Evolutionary conservation across 2,888 invertebrate species (phyloP), one percentile per base, ranked within the genome.

Genomic region (Melitaea athalia): DNA sequence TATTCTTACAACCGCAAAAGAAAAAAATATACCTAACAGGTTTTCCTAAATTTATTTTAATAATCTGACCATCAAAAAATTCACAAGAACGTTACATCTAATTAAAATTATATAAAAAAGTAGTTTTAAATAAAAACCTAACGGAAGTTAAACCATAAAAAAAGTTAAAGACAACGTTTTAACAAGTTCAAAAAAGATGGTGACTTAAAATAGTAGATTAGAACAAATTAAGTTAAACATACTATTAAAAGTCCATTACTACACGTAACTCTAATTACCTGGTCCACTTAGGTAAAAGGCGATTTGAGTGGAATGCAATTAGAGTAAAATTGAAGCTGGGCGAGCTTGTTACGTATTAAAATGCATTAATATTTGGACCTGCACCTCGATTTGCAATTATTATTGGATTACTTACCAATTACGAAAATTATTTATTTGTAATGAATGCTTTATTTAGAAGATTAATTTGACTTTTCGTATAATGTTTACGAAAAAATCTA

Each of bases 301-400:
- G 33, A 70, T 57, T 67, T 64, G 42, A 50, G n/a, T 59, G 67
- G 67, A 70, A 70, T 64, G 67, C 64, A 59, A 59, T 67, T 64
- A 67, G 24, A 47, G 42, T 43, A 15, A 64, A 68, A 49, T 15
- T 33, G n/a, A 59, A 12, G 45, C 14, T 15, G 11, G 31, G n/a
- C 15, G n/a, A 24, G n/a, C 24, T 43, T 45, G 15, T 42, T 15
- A 42, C 57, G 11, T 42, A 14, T 52, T 52, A 24, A 24, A 52
- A 52, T 52, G 24, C n/a, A 52, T 10, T 3, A 24, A 52, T n/a
- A 52, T 24, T 24, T 24, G 1, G 11, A 52, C 10, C 24, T 24
- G 52, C 11, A 52, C 17, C 8, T 52, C 52, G 24, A 52, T 24
- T 52, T 11, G 24, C 12, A n/a, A n/a, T 52, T 52, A 52, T 24